Evolutionary conservation across 2,888 invertebrate genomes (phyloP).

Genomic region (Drosophila siamana): DNA sequence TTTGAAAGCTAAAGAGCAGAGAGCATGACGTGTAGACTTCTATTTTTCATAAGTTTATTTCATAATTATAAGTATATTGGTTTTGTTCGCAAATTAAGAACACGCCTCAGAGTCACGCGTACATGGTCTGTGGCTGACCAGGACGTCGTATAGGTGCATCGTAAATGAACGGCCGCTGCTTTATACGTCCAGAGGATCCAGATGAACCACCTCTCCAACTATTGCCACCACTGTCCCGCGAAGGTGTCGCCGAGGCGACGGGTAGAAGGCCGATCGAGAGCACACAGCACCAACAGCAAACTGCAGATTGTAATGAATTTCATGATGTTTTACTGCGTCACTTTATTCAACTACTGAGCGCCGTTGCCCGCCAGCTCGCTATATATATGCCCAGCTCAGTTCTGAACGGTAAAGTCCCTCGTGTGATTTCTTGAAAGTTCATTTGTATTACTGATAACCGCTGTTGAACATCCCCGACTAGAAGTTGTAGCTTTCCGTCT

Average conservation of each 20-base stretch:
- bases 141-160: conserved; percentile 58
- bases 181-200: conserved; percentile 4
- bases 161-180: conserved; percentile 47
- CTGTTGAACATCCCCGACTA: conserved; percentile 31
- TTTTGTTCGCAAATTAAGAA: conserved; percentile 13
- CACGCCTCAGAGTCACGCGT: conserved; percentile 46
- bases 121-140: conserved; percentile 53
- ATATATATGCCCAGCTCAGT: conserved; percentile 40
- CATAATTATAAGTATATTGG: background rate
- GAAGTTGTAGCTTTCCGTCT: conserved; percentile 16
- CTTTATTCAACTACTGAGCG: conserved; percentile 21
- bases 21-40: background rate
- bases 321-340: conserved; percentile 38
- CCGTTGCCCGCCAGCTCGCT: background rate
- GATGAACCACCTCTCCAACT: conserved; percentile 36
- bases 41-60: conserved; percentile 19
- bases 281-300: conserved; percentile 44
- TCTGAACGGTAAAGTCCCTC: conserved; percentile 42
- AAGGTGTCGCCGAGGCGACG: conserved; percentile 30
- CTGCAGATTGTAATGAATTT: conserved; percentile 49
- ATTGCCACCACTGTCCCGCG: conserved; percentile 52
- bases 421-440: conserved; percentile 31
- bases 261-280: conserved; percentile 22
- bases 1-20: conserved; percentile 34
- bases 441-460: conserved; percentile 23